Evolutionary conservation across 1,140 invertebrate genomes (phyloP).

Genomic region (Sitodiplosis mosellana): DNA sequence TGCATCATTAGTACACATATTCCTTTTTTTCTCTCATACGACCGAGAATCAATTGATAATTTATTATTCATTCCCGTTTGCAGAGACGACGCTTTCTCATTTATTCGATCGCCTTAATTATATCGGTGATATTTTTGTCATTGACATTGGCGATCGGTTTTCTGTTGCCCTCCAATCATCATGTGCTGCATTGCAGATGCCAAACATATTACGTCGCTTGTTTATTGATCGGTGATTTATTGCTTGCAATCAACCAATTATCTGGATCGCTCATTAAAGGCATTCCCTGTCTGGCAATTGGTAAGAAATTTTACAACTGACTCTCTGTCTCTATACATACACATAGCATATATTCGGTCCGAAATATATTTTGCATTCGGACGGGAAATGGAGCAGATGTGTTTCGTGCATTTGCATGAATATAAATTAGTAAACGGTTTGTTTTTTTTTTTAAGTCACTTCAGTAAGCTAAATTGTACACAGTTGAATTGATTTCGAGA

Average conservation of each 20-base stretch:
- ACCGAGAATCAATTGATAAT: too few species aligned
- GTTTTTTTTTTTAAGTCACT: neutral
- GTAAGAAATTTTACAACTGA: too few species aligned
- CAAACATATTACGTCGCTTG: constrained; percentile 67
- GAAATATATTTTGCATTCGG: too few species aligned
- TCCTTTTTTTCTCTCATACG: constrained; percentile 3
- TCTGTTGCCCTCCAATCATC: constrained; percentile 56
- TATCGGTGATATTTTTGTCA: constrained; percentile 56
- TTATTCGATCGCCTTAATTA: constrained; percentile 52
- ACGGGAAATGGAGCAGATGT: neutral
- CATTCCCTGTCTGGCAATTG: constrained; percentile 37
- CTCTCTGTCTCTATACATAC: too few species aligned
- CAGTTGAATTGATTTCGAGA: too few species aligned
- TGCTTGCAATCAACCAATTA: constrained; percentile 54
- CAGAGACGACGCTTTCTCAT: constrained; percentile 39
- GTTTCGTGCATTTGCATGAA: neutral
- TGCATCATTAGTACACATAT: too few species aligned
- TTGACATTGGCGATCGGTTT: constrained; percentile 56
- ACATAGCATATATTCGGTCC: too few species aligned
- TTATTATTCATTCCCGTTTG: constrained; percentile 15
- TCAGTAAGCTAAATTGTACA: too few species aligned
- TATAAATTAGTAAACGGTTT: neutral
- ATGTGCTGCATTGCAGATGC: constrained; percentile 67
- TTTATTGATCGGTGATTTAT: constrained; percentile 53
- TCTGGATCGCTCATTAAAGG: constrained; percentile 34